Base-by-base conservation (phyloP, 2,888 invertebrate species). In the Penaeus monodon region DNA sequence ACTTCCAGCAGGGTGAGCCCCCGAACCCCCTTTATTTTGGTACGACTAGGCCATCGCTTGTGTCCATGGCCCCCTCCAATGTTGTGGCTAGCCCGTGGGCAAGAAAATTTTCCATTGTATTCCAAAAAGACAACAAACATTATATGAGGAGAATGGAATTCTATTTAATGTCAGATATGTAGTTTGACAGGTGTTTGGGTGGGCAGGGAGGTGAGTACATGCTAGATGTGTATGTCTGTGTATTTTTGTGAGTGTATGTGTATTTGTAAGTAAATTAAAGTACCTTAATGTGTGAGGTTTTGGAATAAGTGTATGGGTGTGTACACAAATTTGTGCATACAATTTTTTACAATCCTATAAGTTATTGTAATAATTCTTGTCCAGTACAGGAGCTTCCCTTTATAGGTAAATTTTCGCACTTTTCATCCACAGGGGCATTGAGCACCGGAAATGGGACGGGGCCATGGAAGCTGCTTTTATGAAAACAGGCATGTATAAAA, bases 41-140 rank as follows among this genome's bases (percentile, higher is more conserved):
- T 49, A 99, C 99, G 4, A 98, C 95, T 78, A 99, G 93, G 0
- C 99, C 99, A 83, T 95, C 95, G 0, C 96, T 95, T 0, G 99
- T 99, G 92, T 99, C 99, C 95, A 99, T 98, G 1, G 99, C 99
- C 78, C n/a, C 99, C 93, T 63, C 98, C 97, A 90, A 99, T 98
- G 92, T 99, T 99, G 92, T 99, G 99, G 17, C 95, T 94, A 4
- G 93, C 93, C 92, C 94, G 73, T 14, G 17, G 24, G 38, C 14
- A 33, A 33, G 44, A 20, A 24, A 29, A 44, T 14, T 33, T 65
- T 49, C n/a, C 4, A 20, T 49, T 57, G 10, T 27, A 27, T n/a
- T 49, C n/a, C 38, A 57, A 10, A 12, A 63, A 22, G 63, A 57
- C 20, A n/a, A 49, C 7, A 49, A 10, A 57, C 22, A 1, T 63